These are phyloP conservation scores for Scyliorhinus canicula DNA, from an alignment of 2,797 vertebrate species.

Conservation along the genomic window DNA sequence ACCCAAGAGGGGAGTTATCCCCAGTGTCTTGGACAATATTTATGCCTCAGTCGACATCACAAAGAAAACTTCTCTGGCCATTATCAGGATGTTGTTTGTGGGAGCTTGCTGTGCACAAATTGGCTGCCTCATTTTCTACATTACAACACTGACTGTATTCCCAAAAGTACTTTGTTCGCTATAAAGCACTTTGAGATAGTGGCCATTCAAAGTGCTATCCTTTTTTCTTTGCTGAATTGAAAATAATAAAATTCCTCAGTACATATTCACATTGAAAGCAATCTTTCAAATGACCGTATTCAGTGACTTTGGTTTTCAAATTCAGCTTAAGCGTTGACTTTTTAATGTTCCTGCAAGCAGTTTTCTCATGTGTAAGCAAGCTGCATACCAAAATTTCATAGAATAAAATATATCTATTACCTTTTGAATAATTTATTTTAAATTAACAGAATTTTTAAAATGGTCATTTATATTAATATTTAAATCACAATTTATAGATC, in stretches of 20 bases:
- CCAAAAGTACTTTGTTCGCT: neutral
- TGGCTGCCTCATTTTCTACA: neutral
- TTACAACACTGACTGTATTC: neutral
- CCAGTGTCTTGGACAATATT: neutral
- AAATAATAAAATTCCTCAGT: slow-evolving; percentile 36
- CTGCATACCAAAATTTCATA: slow-evolving; percentile 47
- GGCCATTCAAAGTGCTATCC: neutral
- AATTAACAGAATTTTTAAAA: slow-evolving; percentile 37
- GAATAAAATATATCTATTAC: slow-evolving; percentile 47
- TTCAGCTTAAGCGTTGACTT: slow-evolving; percentile 48
- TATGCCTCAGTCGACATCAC: neutral
- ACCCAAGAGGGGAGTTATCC: neutral
- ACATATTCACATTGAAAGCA: neutral
- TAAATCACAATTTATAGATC: neutral
- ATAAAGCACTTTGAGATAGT: neutral
- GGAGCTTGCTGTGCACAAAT: neutral
- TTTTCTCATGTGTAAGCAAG: slow-evolving; percentile 48
- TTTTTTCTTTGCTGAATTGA: slow-evolving; percentile 38
- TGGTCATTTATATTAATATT: neutral
- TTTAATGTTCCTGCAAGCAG: slow-evolving; percentile 44
- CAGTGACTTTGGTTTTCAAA: slow-evolving; percentile 46
- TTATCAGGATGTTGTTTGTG: neutral
- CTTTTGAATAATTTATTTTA: slow-evolving; percentile 44
- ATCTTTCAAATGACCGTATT: slow-evolving; percentile 41
- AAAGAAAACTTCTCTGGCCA: neutral